These are phyloP conservation scores for Cryptomyrus ogoouensis DNA, from an alignment of 2,113 vertebrate species.

Conservation along the genomic window DNA sequence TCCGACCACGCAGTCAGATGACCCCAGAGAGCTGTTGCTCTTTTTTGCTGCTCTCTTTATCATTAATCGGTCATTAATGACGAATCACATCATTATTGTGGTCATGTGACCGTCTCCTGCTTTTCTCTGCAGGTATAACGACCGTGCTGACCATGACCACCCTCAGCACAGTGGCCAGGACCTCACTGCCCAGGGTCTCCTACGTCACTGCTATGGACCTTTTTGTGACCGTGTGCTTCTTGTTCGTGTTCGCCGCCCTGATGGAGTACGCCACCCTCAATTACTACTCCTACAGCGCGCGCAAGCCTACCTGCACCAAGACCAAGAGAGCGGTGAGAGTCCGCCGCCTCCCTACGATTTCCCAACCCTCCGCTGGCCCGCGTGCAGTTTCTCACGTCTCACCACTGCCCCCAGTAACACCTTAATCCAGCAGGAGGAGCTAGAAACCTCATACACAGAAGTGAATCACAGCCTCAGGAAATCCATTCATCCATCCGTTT, in stretches of 20 bases:
- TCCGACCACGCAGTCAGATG: not conserved
- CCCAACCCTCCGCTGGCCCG: not conserved
- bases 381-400: not conserved
- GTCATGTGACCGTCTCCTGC: not conserved
- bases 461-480: not conserved
- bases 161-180: constrained; percentile 86
- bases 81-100: not conserved
- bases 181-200: constrained; percentile 86
- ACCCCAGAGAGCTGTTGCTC: not conserved
- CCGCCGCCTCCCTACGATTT: not conserved
- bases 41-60: not conserved
- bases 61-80: not conserved
- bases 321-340: constrained; percentile 72
- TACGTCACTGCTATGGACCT: constrained; percentile 96
- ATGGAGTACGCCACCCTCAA: constrained; percentile 96
- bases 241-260: constrained; percentile 91
- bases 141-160: constrained; percentile 96
- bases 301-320: constrained; percentile 62
- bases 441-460: not conserved
- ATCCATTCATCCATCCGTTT: not conserved
- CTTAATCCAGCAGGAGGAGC: not conserved
- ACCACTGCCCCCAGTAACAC: not conserved
- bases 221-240: constrained; percentile 93
- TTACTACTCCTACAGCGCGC: constrained; percentile 77
- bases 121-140: constrained; percentile 76